These are phyloP conservation scores for Xiphophorus hellerii DNA, from an alignment of 2,113 vertebrate genomes.

Conservation along the genomic window DNA sequence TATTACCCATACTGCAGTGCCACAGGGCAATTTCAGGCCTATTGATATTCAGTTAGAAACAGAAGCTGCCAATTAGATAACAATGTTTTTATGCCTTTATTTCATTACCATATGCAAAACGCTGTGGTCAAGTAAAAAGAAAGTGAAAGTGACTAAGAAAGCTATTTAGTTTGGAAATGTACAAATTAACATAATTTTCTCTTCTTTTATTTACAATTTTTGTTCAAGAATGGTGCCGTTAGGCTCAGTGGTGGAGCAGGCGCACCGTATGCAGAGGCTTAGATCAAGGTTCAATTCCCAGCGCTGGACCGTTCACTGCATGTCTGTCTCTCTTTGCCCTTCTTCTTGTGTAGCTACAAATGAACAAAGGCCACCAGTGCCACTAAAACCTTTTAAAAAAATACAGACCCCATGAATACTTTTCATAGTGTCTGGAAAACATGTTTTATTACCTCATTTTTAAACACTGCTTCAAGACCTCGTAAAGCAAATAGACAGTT, in stretches of 20 bases:
- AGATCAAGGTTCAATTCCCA: neutral
- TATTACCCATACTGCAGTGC: constrained; percentile 19
- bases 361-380: too few species aligned
- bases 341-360: too few species aligned
- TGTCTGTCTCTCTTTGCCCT: too few species aligned
- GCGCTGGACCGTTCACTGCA: too few species aligned
- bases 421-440: neutral
- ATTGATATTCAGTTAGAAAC: constrained; percentile 19
- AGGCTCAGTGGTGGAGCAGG: too few species aligned
- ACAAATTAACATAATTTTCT: neutral
- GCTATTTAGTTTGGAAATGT: neutral
- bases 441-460: neutral
- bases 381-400: too few species aligned
- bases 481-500: too few species aligned
- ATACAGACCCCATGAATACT: too few species aligned
- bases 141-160: neutral
- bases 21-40: constrained; percentile 26
- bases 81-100: constrained; percentile 4
- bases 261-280: too few species aligned
- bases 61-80: constrained; percentile 1
- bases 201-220: neutral
- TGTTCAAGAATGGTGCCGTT: neutral
- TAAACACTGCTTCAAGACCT: neutral
- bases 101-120: neutral
- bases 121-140: neutral